phyloP scores from a whole-genome alignment of 2,113 vertebrate species.

The Pungitius pungitius region DNA sequence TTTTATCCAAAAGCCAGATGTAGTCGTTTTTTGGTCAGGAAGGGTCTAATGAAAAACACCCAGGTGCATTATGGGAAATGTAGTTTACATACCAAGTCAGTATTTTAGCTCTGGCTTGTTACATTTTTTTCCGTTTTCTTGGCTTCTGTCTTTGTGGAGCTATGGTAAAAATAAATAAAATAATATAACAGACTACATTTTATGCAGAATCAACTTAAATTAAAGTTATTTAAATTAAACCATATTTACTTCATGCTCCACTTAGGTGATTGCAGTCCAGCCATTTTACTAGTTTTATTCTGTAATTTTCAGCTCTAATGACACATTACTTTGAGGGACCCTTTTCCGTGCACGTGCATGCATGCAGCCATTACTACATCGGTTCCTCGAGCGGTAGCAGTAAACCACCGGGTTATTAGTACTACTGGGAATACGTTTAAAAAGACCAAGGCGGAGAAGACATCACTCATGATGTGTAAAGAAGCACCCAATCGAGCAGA shows the following conservation, averaged over 20 bases:
- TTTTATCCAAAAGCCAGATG: background rate
- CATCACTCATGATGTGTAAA: slow-evolving; percentile 15
- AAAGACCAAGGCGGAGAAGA: slow-evolving; percentile 9
- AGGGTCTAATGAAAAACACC: background rate
- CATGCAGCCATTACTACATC: background rate
- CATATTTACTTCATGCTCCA: background rate
- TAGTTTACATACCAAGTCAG: background rate
- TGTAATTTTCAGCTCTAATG: background rate
- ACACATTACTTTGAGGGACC: background rate
- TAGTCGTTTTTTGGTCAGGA: background rate
- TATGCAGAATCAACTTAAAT: background rate
- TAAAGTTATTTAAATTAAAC: background rate
- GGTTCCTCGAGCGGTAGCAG: background rate
- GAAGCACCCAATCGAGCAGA: background rate
- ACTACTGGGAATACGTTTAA: background rate
- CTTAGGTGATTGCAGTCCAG: background rate
- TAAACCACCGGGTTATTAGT: background rate
- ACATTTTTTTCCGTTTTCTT: background rate
- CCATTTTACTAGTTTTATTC: background rate
- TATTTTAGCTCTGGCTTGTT: background rate
- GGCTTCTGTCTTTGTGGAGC: background rate
- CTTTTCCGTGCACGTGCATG: too few species aligned
- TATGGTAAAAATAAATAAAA: background rate
- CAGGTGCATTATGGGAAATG: background rate
- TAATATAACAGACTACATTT: background rate